Base-by-base conservation (phyloP, 2,888 invertebrate genomes). In the Oscheius sp. region DNA sequence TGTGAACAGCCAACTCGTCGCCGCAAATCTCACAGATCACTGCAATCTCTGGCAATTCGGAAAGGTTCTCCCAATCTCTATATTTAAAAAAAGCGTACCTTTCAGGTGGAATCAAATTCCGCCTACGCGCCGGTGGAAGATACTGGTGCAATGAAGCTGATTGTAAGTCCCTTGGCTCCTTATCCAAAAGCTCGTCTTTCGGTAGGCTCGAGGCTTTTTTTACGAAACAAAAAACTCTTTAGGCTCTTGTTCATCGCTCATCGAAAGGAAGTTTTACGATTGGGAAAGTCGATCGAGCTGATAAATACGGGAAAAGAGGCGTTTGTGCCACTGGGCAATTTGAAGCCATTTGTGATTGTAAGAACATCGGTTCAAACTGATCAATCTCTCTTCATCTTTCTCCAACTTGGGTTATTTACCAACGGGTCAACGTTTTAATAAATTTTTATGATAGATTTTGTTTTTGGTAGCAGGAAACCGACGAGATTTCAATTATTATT, bases 11-110 rank as follows among this genome's bases (percentile, higher is more conserved):
- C 5, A 31, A 37, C 34, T 55, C 4, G 17, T 1, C 6, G 20
- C 10, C 12, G 37, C 34, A 15, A 55, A 55, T 31, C 12, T 52
- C 27, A 52, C 52, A 29, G 52, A 52, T 25, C 25, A 10, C n/a
- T 52, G 52, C 52, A 52, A 52, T 55, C 17, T 55, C 17, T 55
- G 55, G 55, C 17, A 31, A 37, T 34, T 34, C 8, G 55, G 20
- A 3, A 33, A 55, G 37, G 34, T 55, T 23, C 25, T 48, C 17
- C 17, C 46, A 17, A n/a, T n/a, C n/a, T n/a, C n/a, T n/a, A n/a
- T n/a, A n/a, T n/a, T n/a, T n/a, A n/a, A n/a, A n/a, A 45, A n/a
- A 45, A 42, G 42, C 15, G 12, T n/a, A 42, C 12, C 12, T 6
- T 42, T 42, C 42, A 42, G 42, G 12, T 42, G 4, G 42, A 42